Evolutionary conservation across 2,797 vertebrate species (phyloP).

Genomic region (Siniperca scherzeri): DNA sequence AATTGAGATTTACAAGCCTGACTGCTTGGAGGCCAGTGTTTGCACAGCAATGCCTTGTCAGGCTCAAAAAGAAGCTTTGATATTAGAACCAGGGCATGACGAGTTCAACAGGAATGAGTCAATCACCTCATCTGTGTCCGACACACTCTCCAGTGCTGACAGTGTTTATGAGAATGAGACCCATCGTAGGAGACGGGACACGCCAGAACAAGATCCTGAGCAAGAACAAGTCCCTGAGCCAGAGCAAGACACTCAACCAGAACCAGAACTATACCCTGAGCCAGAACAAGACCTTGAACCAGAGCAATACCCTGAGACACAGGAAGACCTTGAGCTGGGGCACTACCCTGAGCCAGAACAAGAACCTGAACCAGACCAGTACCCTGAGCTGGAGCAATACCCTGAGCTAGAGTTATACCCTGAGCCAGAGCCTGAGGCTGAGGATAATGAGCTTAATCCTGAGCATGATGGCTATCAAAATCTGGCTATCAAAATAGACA

Average conservation of each 20-base stretch:
- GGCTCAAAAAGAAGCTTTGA: constrained; percentile 70
- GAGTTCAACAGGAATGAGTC: constrained; percentile 86
- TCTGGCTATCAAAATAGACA: constrained; percentile 44
- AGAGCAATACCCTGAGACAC: not conserved
- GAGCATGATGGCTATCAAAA: constrained; percentile 58
- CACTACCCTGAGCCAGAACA: constrained; percentile 3
- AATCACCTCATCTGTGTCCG: constrained; percentile 81
- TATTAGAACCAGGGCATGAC: constrained; percentile 70
- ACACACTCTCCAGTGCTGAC: constrained; percentile 84
- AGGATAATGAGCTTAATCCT: constrained; percentile 51
- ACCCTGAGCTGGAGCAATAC: constrained; percentile 5
- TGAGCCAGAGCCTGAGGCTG: constrained; percentile 29
- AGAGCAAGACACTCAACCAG: not conserved
- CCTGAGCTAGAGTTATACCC: constrained; percentile 12
- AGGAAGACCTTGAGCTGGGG: not conserved
- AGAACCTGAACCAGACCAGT: constrained; percentile 6
- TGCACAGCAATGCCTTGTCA: constrained; percentile 44
- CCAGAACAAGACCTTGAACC: constrained; percentile 11
- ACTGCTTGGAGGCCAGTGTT: constrained; percentile 35
- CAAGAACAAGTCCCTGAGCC: constrained; percentile 24
- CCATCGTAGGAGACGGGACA: constrained; percentile 71
- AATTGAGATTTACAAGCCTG: constrained; percentile 44
- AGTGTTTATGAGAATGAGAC: constrained; percentile 84
- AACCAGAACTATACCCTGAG: constrained; percentile 8
- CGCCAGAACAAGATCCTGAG: constrained; percentile 65